Percentiles rank a stretch among this genome's conserved stretches.
These are phyloP conservation scores for Merops nubicus DNA, from an alignment of 2,113 vertebrate species.

Conservation along the genomic window DNA sequence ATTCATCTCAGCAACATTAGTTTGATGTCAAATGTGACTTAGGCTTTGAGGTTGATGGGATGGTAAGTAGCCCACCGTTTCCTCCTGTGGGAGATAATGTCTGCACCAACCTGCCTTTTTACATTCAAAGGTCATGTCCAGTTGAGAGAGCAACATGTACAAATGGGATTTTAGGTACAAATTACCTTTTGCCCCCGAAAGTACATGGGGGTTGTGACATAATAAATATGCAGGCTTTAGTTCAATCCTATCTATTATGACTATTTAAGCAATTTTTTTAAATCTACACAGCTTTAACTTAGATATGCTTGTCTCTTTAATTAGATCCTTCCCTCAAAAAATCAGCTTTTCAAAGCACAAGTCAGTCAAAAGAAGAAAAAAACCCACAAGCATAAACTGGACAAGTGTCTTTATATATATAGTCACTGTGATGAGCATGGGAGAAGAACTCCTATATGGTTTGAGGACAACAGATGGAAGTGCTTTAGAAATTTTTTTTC, in stretches of 20 bases:
- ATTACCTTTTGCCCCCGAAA: constrained; percentile 26
- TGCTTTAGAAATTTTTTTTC: not conserved
- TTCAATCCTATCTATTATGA: not conserved
- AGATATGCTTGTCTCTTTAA: not conserved
- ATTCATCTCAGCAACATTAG: not conserved
- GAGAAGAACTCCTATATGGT: not conserved
- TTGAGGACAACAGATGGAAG: constrained; percentile 17
- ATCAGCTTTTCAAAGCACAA: not conserved
- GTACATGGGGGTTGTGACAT: not conserved
- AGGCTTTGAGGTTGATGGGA: constrained; percentile 49
- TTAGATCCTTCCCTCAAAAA: not conserved
- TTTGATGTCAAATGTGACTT: constrained; percentile 51
- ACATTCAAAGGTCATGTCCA: constrained; percentile 54
- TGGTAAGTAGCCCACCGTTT: constrained; percentile 32
- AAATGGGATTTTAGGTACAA: constrained; percentile 45
- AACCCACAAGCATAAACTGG: not conserved
- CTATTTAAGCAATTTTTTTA: not conserved
- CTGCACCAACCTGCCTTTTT: constrained; percentile 30
- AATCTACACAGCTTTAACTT: not conserved
- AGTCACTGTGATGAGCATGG: not conserved
- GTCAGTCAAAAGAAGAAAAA: not conserved
- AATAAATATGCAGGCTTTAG: constrained; percentile 19
- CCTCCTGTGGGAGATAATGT: constrained; percentile 27
- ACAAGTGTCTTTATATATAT: not conserved
- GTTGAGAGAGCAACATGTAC: constrained; percentile 25